Evolutionary conservation across 1,140 invertebrate genomes (phyloP), one percentile per base, ranked within the genome.

Genomic region (Batillaria attramentaria): DNA sequence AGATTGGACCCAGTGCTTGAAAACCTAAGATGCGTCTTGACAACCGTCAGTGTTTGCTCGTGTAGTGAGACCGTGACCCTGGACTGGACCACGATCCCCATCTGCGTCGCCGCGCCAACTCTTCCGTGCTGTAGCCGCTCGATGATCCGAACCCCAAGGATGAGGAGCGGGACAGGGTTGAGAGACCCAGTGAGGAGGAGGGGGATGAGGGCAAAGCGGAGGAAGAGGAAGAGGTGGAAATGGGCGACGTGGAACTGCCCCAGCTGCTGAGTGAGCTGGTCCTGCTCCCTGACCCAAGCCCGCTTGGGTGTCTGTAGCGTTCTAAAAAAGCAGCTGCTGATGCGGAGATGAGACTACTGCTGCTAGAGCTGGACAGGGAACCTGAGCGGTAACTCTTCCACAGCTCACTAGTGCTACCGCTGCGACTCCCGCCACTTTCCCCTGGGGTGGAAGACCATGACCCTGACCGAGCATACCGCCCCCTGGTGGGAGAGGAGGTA

Each of bases 11-110:
- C n/a, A n/a, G n/a, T n/a, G n/a, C n/a, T n/a, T n/a, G n/a, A n/a
- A n/a, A n/a, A n/a, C n/a, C n/a, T n/a, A n/a, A n/a, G n/a, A n/a
- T n/a, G n/a, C n/a, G n/a, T n/a, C n/a, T n/a, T n/a, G n/a, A 4
- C 54, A 60, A 10, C 37, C 33, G 37, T 33, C 73, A 62, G 41
- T 13, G 28, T 20, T 60, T 54, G 42, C 37, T 75, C 24, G 37
- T 39, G 31, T 18, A 41, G 41, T 62, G 73, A 37, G 16, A 75
- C 10, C 33, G 54, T 50, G 62, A 50, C 13, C 75, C 62, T 18
- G 73, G 54, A 28, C 57, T 75, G 50, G 73, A 75, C 73, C 73
- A 75, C n/a, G 73, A 65, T 18, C 37, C 57, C 73, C 73, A 62
- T 6, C 73, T 57, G 46, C 31, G 73, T 35, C 57, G 54, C 28